Evolutionary conservation across 2,113 vertebrate species (phyloP), one percentile per base, ranked within the genome.

Genomic region (Corythornis cristatus): DNA sequence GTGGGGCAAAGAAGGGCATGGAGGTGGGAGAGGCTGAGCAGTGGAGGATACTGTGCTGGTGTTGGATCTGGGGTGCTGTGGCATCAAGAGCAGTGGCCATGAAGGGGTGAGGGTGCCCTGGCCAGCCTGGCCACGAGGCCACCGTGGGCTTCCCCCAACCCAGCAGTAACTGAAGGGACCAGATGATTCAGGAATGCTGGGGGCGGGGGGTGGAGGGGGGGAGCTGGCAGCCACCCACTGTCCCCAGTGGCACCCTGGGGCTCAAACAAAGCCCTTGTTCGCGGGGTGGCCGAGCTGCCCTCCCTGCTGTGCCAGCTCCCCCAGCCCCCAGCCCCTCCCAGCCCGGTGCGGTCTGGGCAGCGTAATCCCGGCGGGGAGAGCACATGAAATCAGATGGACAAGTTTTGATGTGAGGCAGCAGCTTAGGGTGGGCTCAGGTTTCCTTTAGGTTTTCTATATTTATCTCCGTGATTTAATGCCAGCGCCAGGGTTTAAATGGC

Each of bases 401-500:
- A 98, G 98, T 98, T 98, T 98, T 99, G 99, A 99, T 99, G 99
- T 98, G 98, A 98, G 98, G 98, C 99, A 99, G 99, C 99, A 99
- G 99, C 99, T 99, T 99, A 99, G 98, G 98, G 98, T 83, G 84
- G 98, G 98, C 98, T 99, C 99, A 97, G 98, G 98, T 99, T 99
- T 99, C 99, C 98, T 95, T 97, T 97, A 97, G 98, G 97, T 98
- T 98, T 98, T 97, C 99, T 99, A 99, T 99, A 99, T 99, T 99
- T 99, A 99, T 99, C 99, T 98, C 98, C 97, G 97, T 99, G 99
- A 99, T 99, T 98, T 98, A 98, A 98, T 99, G 98, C 98, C 98
- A 99, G 98, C 98, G 95, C 98, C 94, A 98, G 98, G 98, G 98
- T 99, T 99, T 99, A 99, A 99, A 99, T 99, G 99, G 99, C 99